A percentile compares a stretch with the other conserved stretches of the same genome.
Evolutionary conservation across 2,797 vertebrate genomes (phyloP).

Genomic region (Lemur catta): DNA sequence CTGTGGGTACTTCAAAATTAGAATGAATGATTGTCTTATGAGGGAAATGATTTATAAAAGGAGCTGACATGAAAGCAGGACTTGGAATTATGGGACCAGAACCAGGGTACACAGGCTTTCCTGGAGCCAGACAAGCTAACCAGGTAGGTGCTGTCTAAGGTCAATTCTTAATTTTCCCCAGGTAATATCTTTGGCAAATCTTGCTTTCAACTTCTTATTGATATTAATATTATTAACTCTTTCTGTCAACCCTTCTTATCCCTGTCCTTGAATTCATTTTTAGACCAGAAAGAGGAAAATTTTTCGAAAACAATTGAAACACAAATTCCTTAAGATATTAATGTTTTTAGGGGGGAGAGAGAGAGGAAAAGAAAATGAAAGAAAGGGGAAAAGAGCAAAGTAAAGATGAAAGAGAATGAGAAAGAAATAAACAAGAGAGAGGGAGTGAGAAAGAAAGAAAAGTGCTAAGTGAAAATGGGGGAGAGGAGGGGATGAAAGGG

Average conservation of each 20-base stretch:
- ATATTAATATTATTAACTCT: slow-evolving; percentile 15
- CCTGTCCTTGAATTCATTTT: slow-evolving; percentile 31
- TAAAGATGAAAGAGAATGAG: neutral
- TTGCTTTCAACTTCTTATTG: slow-evolving; percentile 53
- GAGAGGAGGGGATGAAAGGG: neutral
- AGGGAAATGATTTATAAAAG: slow-evolving; percentile 45
- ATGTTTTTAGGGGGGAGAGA: neutral
- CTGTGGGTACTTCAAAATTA: slow-evolving; percentile 32
- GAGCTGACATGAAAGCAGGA: neutral
- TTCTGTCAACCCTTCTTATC: neutral
- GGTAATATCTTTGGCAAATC: slow-evolving; percentile 43
- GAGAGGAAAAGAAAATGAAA: neutral
- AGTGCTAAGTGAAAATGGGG: neutral
- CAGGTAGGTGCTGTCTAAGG: neutral
- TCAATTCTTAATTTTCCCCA: slow-evolving; percentile 26
- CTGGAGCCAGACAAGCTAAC: neutral
- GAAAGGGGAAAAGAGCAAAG: neutral
- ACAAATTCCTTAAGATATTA: neutral
- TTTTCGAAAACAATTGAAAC: slow-evolving; percentile 7
- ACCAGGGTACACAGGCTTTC: neutral
- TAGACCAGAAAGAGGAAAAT: slow-evolving; percentile 13
- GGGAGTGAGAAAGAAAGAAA: neutral
- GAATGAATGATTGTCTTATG: neutral
- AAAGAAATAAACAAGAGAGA: neutral
- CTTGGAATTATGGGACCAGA: neutral